A percentile compares a stretch with the other conserved stretches of the same genome.
phyloP scores from a whole-genome alignment of 37 sponge, comb jelly and placozoan species.

The Cliona cf. orientalis region DNA sequence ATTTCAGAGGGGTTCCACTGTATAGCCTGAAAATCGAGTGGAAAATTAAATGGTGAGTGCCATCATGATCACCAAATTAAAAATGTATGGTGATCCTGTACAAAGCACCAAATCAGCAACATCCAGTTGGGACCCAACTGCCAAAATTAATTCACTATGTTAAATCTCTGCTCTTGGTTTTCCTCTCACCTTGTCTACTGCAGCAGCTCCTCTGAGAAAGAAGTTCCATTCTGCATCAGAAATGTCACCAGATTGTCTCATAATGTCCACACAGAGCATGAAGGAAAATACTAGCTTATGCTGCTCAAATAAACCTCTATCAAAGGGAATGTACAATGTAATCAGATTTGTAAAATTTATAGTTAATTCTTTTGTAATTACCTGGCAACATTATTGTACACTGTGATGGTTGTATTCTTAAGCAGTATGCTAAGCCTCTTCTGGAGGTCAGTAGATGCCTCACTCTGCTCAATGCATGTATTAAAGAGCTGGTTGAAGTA shows the following conservation, averaged over 20 bases:
- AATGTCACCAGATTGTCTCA: conserved; percentile 85
- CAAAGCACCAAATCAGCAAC: too few species aligned
- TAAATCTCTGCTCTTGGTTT: too few species aligned
- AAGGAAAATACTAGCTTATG: conserved; percentile 99
- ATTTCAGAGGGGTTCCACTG: too few species aligned
- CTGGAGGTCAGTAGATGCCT: conserved; percentile 77
- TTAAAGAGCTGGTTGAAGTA: conserved; percentile 97
- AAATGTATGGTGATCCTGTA: too few species aligned
- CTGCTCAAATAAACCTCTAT: conserved; percentile 93
- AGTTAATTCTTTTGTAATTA: background rate
- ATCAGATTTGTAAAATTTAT: background rate
- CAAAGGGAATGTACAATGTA: background rate
- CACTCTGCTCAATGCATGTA: conserved; percentile 92
- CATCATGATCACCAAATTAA: background rate
- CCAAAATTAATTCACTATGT: too few species aligned
- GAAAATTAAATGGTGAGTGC: too few species aligned
- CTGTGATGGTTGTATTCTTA: conserved; percentile 67
- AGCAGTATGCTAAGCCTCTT: conserved; percentile 85
- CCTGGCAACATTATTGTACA: conserved; percentile 96
- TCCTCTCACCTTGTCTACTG: conserved; percentile 77
- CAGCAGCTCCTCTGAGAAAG: conserved; percentile 95
- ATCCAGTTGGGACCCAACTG: too few species aligned
- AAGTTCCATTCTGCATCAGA: conserved; percentile 94
- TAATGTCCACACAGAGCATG: conserved; percentile 95
- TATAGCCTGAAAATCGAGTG: background rate